Evolutionary conservation across 2,888 invertebrate genomes (phyloP).

Genomic region (Watsonalla binaria): DNA sequence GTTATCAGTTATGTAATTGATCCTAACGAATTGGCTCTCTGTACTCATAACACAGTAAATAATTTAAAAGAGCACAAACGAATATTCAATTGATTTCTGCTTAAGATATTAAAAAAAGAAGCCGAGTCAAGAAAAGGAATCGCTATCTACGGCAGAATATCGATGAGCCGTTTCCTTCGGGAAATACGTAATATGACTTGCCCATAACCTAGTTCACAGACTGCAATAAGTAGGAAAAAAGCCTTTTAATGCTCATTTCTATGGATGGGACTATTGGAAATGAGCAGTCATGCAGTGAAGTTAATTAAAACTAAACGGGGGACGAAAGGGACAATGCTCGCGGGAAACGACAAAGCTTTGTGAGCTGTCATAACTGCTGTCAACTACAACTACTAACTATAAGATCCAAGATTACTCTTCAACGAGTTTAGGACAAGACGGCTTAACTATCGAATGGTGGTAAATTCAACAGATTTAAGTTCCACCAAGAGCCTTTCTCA

Average conservation of each 20-base stretch:
- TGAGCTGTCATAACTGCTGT: slow-evolving; percentile 52
- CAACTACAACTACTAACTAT: slow-evolving; percentile 49
- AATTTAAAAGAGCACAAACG: slow-evolving; percentile 11
- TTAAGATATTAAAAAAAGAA: slow-evolving; percentile 28
- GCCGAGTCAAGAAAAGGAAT: slow-evolving; percentile 20
- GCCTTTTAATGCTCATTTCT: slow-evolving; percentile 31
- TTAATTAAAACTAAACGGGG: slow-evolving; percentile 68
- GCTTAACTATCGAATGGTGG: slow-evolving; percentile 10
- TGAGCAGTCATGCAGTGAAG: slow-evolving; percentile 50
- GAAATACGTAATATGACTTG: slow-evolving; percentile 49
- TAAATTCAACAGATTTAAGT: slow-evolving; percentile 1
- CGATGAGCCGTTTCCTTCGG: slow-evolving; percentile 41
- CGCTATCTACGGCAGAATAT: slow-evolving; percentile 32
- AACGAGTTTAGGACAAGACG: slow-evolving; percentile 30
- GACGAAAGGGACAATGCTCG: slow-evolving; percentile 47
- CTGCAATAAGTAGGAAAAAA: slow-evolving; percentile 38
- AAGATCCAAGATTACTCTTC: slow-evolving; percentile 46
- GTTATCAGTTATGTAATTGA: no score
- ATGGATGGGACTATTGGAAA: slow-evolving; percentile 44
- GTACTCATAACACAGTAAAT: no score
- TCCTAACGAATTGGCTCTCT: no score
- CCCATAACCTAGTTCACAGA: slow-evolving; percentile 44
- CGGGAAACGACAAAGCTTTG: slow-evolving; percentile 54
- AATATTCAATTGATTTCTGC: slow-evolving; percentile 19
- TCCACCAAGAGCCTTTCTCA: background rate